Evolutionary conservation across 2,888 invertebrate genomes (phyloP), one percentile per base, ranked within the genome.

Genomic region (Lasioglossum figueresi): DNA sequence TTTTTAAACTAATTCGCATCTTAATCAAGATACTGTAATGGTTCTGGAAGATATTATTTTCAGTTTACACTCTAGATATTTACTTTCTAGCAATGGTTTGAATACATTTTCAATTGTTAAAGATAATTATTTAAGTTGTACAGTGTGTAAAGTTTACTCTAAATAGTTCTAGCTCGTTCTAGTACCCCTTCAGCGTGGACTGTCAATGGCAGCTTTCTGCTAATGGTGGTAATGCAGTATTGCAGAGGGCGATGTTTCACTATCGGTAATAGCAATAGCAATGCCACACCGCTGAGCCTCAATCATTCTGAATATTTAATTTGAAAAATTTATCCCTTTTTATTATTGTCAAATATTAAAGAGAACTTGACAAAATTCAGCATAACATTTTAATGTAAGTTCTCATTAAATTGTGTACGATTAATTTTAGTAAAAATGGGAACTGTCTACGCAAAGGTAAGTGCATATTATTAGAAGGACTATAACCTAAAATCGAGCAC

Each of bases 371-470:
- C 43, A 80, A 73, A 84, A 83, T 88, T 82, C 71, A 34, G n/a
- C 68, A 82, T 37, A 82, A 68, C 63, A 79, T 45, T 81, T 90
- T 89, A 83, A 78, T 68, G 70, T 59, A 34, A 73, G 16, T 63
- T 45, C 40, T 52, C 63, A 43, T 45, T 8, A 3, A 77, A 76
- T 37, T 8, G 19, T 34, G 37, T 37, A 63, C 84, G 73, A 78
- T 80, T 83, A 34, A 76, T 82, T 66, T 45, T 45, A n/a, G 37
- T 12, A 80, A 90, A 89, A 88, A 95, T 95, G 95, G 95, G 95
- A 82, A 95, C 93, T 77, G 95, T 95, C 78, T 93, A 95, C 84
- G 95, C 95, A 66, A 95, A 95, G 93, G 95, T 95, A 83, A 27
- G 63, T 45, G 31, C 66, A 79, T 80, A 85, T 86, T 84, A 87